Percentiles rank a stretch among this genome's conserved stretches.
Evolutionary conservation across 2,888 invertebrate species (phyloP).

Genomic region (Ophion costatus): DNA sequence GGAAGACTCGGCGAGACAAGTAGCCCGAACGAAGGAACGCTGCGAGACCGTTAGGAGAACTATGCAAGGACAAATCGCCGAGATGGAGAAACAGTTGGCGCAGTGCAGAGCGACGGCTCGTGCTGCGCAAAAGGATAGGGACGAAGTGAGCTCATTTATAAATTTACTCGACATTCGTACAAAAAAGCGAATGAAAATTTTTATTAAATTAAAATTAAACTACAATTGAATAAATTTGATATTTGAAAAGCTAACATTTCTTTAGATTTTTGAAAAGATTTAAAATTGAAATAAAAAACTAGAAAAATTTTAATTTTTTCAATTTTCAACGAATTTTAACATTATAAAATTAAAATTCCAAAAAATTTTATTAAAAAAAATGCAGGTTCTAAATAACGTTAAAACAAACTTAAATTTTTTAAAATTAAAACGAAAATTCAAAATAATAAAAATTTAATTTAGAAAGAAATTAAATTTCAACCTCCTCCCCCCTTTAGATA

Average conservation of each 20-base stretch:
- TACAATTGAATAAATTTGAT: too few relatives aligned
- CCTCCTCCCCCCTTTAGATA: conserved; percentile 83
- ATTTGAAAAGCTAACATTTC: too few relatives aligned
- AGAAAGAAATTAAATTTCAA: background rate
- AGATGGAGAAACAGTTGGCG: conserved; percentile 88
- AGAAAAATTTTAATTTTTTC: too few relatives aligned
- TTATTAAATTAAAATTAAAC: too few relatives aligned
- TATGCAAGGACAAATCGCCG: conserved; percentile 88
- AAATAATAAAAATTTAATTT: background rate
- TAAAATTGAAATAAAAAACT: too few relatives aligned
- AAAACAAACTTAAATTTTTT: too few relatives aligned
- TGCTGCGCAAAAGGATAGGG: conserved; percentile 88
- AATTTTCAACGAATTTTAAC: too few relatives aligned
- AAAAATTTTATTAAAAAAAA: too few relatives aligned
- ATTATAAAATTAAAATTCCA: too few relatives aligned
- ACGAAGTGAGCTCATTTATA: conserved; percentile 84
- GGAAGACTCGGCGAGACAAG: conserved; percentile 88
- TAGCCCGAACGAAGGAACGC: conserved; percentile 88
- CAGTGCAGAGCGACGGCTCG: conserved; percentile 87
- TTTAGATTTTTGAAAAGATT: too few relatives aligned
- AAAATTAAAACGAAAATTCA: too few relatives aligned
- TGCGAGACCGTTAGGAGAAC: conserved; percentile 87
- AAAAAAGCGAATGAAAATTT: background rate
- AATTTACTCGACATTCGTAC: background rate
- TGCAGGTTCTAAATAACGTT: too few relatives aligned